Base-by-base conservation (phyloP, 2,888 invertebrate genomes). In the Apeira syringaria region DNA sequence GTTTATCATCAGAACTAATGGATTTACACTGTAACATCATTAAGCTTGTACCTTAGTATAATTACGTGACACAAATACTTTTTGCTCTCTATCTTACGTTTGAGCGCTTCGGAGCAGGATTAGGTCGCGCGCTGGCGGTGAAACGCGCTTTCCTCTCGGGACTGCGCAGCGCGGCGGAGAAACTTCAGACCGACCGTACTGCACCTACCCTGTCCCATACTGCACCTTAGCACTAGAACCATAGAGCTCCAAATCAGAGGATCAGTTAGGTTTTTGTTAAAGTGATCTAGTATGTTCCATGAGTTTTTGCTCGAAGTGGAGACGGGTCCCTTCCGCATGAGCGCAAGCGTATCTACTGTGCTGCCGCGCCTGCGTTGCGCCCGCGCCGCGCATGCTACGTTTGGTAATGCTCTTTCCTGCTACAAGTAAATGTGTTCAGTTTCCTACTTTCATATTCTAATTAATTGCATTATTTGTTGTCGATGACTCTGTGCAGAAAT, bases 111-210 rank as follows among this genome's bases (percentile, higher is more conserved):
- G 8, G 5, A 25, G 34, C 34, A 27, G 36, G 30, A 42, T 36
- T 38, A 24, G 30, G 30, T 28, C 38, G 40, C 27, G 10, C 17
- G 28, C 47, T 27, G 48, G 10, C 17, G 28, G 51, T 27, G 48
- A 45, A 39, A 45, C 36, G 38, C 24, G 47, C 25, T 45, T 45
- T 43, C 42, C 48, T 48, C 45, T 10, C 38, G 42, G 48, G 36
- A 27, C 32, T 20, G 26, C 38, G 22, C 38, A 39, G 48, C 33
- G 24, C 32, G 20, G 26, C 38, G 22, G 51, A 33, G 51, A 45
- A 48, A 48, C 35, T 18, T 24, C 15, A 15, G 15, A 5, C n/a
- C 20, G 7, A n/a, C 29, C 12, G 22, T 17, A 20, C 10, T 20
- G 9, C n/a, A n/a, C 1, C 26, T 11, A 4, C 6, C n/a, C 5